phyloP scores from a whole-genome alignment of 2,113 vertebrate species.

The Vireo altiloquus region DNA sequence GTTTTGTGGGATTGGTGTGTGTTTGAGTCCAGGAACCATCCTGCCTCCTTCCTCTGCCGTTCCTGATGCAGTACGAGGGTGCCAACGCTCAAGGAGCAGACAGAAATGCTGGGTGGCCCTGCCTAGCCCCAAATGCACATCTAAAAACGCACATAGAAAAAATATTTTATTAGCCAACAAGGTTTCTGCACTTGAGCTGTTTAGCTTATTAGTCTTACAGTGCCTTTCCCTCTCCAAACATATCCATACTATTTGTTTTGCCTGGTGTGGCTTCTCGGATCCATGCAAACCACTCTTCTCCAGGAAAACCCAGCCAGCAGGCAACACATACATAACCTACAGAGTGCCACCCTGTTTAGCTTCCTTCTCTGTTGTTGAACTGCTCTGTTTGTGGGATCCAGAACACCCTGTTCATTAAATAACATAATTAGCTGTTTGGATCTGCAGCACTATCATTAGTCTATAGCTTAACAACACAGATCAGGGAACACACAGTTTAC shows the following conservation, averaged over 20 bases:
- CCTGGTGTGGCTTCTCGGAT: not conserved
- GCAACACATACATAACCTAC: not conserved
- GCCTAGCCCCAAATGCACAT: not conserved
- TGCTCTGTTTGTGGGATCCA: slow-evolving; percentile 12
- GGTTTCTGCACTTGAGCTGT: not conserved
- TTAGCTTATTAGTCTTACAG: not conserved
- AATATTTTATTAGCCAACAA: not conserved
- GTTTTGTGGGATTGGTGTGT: not conserved
- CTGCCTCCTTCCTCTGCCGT: fast-evolving
- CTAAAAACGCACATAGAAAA: not conserved
- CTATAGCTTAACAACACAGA: not conserved
- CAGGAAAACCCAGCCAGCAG: not conserved
- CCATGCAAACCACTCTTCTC: not conserved
- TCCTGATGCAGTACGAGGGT: not conserved
- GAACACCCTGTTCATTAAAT: slow-evolving; percentile 3
- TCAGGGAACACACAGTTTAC: not conserved
- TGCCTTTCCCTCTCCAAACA: not conserved
- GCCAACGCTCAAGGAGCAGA: not conserved
- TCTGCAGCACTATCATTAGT: not conserved
- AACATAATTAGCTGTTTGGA: slow-evolving; percentile 56
- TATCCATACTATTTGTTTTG: not conserved
- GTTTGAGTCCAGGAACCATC: not conserved
- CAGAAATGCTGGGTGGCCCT: not conserved
- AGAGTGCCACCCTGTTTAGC: not conserved
- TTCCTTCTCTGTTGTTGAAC: not conserved